phyloP scores from a whole-genome alignment of 1,140 invertebrate genomes.

The Listronotus bonariensis region DNA sequence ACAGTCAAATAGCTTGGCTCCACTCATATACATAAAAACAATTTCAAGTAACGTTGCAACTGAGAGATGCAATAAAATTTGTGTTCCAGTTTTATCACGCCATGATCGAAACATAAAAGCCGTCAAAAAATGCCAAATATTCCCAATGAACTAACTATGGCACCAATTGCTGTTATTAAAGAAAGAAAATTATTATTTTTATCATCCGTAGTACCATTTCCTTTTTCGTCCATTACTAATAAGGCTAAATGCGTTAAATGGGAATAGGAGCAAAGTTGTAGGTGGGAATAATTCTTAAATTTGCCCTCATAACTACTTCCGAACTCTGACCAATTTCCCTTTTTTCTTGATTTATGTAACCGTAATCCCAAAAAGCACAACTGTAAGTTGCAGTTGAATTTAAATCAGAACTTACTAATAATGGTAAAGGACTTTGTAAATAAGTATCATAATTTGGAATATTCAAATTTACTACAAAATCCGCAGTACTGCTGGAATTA shows the following conservation, averaged over 20 bases:
- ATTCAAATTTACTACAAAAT: conserved; percentile 61
- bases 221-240: conserved; percentile 50
- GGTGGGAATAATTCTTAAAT: conserved; percentile 46
- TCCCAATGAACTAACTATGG: conserved; percentile 62
- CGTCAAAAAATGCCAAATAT: conserved; percentile 64
- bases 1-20: conserved; percentile 52
- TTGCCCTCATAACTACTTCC: conserved; percentile 38
- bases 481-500: conserved; percentile 44
- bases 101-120: conserved; percentile 62
- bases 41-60: conserved; percentile 63
- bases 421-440: conserved; percentile 58
- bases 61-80: conserved; percentile 64
- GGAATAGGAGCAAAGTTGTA: conserved; percentile 61
- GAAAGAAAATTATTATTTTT: conserved; percentile 54
- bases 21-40: conserved; percentile 61
- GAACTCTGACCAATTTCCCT: conserved; percentile 56
- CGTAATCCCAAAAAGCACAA: conserved; percentile 67
- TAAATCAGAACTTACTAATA: conserved; percentile 56
- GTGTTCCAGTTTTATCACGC: conserved; percentile 64
- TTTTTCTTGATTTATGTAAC: conserved; percentile 26
- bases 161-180: conserved; percentile 65
- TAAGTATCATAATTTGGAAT: conserved; percentile 60
- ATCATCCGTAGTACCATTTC: conserved; percentile 18
- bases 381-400: conserved; percentile 34
- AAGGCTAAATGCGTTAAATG: conserved; percentile 67